Evolutionary conservation across 1,140 invertebrate genomes (phyloP), one percentile per base, ranked within the genome.

Genomic region (Coelopa frigida): DNA sequence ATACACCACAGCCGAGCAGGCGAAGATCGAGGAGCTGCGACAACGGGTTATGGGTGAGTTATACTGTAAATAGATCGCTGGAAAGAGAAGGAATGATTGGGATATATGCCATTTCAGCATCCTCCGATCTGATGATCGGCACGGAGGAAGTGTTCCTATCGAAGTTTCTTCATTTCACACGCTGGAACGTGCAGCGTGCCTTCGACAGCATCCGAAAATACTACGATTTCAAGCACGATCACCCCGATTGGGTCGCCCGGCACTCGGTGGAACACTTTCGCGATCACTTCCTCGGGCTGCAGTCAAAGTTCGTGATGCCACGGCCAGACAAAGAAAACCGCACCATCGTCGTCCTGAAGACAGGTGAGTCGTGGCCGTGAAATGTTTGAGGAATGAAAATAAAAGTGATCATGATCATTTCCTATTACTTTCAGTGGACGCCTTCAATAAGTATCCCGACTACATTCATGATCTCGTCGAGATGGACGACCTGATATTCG

Each of bases 401-500:
- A n/a, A n/a, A n/a, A n/a, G n/a, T n/a, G n/a, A n/a, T n/a, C n/a
- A n/a, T n/a, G n/a, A n/a, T n/a, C n/a, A n/a, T n/a, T n/a, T n/a
- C n/a, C n/a, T n/a, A n/a, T 36, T 36, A 23, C 2, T 41, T 23
- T 26, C 60, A 5, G 63, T 67, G 8, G 63, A 67, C 33, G 57
- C 52, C 11, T 67, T 67, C 17, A 51, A 60, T 12, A 48, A 53
- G 27, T 67, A 56, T 21, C 63, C 63, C 1, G 56, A 67, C 26
- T 66, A 57, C 31, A 38, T 67, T 11, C 52, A 67, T 29, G 54
- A 56, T 39, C 50, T 67, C 23, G 52, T 67, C 18, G 63, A 67
- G 52, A 61, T 67, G 38, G 63, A 67, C 52, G 63, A 67, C 50
- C 49, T 67, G 32, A 67, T 67, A 29, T 64, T 67, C 38, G 63